Evolutionary conservation across 1,140 invertebrate species (phyloP).

Genomic region (Cydia pomonella): DNA sequence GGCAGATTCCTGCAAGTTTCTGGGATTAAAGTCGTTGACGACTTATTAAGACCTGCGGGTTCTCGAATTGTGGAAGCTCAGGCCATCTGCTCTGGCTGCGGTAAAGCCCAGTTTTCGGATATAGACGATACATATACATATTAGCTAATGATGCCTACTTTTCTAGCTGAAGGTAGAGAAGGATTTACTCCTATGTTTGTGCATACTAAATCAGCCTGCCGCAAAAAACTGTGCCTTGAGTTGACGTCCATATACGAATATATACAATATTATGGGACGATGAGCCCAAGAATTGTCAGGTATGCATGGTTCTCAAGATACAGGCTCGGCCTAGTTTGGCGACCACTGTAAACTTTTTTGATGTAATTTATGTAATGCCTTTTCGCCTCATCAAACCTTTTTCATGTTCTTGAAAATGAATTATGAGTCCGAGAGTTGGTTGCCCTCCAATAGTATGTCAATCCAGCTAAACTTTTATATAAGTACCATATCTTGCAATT

Average conservation of each 20-base stretch:
- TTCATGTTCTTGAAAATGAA: no score
- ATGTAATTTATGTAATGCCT: no score
- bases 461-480: no score
- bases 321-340: no score
- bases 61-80: slow-evolving; percentile 76
- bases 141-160: slow-evolving; percentile 76
- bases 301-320: no score
- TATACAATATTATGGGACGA: slow-evolving; percentile 59
- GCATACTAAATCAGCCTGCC: slow-evolving; percentile 54
- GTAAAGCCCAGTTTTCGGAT: slow-evolving; percentile 64
- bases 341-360: no score
- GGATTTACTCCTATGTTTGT: slow-evolving; percentile 75
- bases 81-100: slow-evolving; percentile 80
- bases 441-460: no score
- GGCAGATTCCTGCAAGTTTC: slow-evolving; percentile 84
- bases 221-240: slow-evolving; percentile 64
- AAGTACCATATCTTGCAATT: no score
- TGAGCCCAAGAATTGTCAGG: slow-evolving; percentile 61
- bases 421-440: no score
- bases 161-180: slow-evolving; percentile 77
- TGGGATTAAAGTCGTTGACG: slow-evolving; percentile 80
- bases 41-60: slow-evolving; percentile 76
- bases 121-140: slow-evolving; percentile 76
- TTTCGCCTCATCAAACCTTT: no score
- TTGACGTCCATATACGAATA: slow-evolving; percentile 67